A percentile compares a stretch with the other conserved stretches of the same genome.
Conservation (phyloP, 2,113 vertebrate genomes). For the Picathartes gymnocephalus region DNA sequence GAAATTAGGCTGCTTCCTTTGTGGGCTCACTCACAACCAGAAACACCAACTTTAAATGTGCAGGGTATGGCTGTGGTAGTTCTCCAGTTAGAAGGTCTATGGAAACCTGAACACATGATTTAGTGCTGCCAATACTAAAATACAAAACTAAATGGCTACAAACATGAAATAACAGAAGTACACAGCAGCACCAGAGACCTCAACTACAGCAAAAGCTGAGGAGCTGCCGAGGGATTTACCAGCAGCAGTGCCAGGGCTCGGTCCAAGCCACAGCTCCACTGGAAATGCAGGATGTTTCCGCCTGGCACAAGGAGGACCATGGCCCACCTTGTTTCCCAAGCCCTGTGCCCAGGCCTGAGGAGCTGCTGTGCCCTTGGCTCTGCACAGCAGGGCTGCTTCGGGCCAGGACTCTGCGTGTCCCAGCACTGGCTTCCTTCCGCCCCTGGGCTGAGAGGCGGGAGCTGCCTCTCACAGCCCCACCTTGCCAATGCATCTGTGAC, state of each 20-base stretch:
- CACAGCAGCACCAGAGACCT: not conserved
- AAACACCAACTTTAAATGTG: not conserved
- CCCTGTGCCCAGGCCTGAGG: accelerated
- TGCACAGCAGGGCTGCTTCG: not conserved
- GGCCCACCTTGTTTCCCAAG: not conserved
- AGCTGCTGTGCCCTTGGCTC: not conserved
- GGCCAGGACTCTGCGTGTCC: accelerated
- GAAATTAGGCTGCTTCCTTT: not conserved
- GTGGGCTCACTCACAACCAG: not conserved
- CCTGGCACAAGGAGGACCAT: accelerated
- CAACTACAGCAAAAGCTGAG: not conserved
- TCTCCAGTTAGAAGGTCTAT: not conserved
- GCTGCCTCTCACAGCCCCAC: not conserved
- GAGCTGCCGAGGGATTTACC: not conserved
- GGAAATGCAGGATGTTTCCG: not conserved
- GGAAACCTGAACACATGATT: not conserved
- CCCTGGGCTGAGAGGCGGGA: not conserved
- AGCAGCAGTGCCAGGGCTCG: not conserved
- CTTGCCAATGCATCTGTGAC: not conserved
- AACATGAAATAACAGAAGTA: not conserved
- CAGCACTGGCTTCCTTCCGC: accelerated
- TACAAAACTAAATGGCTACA: not conserved
- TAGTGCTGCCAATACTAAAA: not conserved
- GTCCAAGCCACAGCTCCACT: not conserved
- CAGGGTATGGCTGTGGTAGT: too few species aligned